These are phyloP conservation scores for Phycodurus eques DNA, from an alignment of 2,113 vertebrate genomes.

Conservation along the genomic window DNA sequence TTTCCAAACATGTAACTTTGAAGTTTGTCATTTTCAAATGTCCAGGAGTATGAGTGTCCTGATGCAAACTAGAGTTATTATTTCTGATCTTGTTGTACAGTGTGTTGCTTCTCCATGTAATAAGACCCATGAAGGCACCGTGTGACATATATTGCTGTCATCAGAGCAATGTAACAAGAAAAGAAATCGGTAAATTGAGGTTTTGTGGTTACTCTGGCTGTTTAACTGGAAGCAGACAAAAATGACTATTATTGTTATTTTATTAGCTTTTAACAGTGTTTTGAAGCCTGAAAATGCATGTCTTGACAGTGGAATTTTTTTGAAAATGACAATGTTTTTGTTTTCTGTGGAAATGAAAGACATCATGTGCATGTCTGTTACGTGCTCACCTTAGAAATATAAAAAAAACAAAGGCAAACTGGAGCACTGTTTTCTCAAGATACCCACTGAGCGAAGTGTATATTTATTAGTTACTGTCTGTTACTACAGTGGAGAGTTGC, in stretches of 20 bases:
- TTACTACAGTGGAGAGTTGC: not conserved
- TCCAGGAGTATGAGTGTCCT: conserved; percentile 8
- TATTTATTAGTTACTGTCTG: not conserved
- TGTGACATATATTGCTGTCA: conserved; percentile 15
- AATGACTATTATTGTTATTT: not conserved
- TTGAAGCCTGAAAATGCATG: not conserved
- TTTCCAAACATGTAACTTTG: not conserved
- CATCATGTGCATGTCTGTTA: not conserved
- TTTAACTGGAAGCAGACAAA: not conserved
- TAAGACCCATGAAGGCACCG: conserved; percentile 1
- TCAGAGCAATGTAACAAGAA: conserved; percentile 5
- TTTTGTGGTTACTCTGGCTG: not conserved
- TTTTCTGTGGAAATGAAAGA: not conserved
- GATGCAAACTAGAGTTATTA: not conserved
- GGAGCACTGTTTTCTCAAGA: not conserved
- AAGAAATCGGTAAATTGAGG: not conserved
- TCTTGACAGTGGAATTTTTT: not conserved
- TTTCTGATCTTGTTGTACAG: conserved; percentile 5
- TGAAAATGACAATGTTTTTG: not conserved
- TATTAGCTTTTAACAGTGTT: not conserved
- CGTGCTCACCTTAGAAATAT: not conserved
- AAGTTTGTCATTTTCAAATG: not conserved
- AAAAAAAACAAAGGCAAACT: not conserved
- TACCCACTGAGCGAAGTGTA: not conserved
- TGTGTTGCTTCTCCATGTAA: conserved; percentile 16